Conservation (phyloP, 2,888 invertebrate species). For the Abscondita cerata region DNA sequence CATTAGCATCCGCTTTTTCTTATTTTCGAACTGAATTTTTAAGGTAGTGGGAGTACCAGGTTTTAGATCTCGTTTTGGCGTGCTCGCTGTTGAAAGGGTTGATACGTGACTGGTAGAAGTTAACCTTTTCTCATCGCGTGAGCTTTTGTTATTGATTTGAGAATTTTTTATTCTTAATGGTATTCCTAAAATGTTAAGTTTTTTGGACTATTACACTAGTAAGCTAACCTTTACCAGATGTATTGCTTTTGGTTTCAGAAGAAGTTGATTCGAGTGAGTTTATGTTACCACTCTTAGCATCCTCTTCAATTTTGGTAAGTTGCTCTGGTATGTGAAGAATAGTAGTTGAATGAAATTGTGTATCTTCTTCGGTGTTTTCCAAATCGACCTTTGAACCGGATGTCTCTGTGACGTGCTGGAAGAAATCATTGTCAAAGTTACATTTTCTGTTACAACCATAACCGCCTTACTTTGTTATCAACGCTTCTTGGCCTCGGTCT, state of each 20-base stretch:
- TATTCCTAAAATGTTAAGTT: conserved; percentile 23
- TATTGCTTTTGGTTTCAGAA: not conserved
- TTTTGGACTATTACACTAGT: too few relatives aligned
- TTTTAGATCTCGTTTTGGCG: not conserved
- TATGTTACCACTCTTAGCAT: not conserved
- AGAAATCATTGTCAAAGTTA: not conserved
- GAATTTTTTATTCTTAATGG: conserved; percentile 16
- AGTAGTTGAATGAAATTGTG: not conserved
- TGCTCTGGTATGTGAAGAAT: not conserved
- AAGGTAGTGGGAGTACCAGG: not conserved
- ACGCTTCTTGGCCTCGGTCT: conserved; percentile 14
- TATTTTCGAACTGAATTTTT: conserved; percentile 50
- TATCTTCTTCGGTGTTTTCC: not conserved
- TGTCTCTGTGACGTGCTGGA: not conserved
- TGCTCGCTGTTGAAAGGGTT: not conserved
- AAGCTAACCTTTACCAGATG: not conserved
- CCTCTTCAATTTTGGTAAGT: not conserved
- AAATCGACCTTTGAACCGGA: not conserved
- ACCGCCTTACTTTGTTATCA: not conserved
- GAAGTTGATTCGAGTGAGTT: not conserved
- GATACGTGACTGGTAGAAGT: not conserved
- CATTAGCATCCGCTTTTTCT: conserved; percentile 50
- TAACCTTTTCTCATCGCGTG: not conserved
- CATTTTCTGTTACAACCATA: not conserved
- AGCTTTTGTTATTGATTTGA: not conserved